Percentiles rank a stretch among this genome's conserved stretches.
Conservation (phyloP, 2,888 invertebrate species). For the Tenthredo notha region DNA sequence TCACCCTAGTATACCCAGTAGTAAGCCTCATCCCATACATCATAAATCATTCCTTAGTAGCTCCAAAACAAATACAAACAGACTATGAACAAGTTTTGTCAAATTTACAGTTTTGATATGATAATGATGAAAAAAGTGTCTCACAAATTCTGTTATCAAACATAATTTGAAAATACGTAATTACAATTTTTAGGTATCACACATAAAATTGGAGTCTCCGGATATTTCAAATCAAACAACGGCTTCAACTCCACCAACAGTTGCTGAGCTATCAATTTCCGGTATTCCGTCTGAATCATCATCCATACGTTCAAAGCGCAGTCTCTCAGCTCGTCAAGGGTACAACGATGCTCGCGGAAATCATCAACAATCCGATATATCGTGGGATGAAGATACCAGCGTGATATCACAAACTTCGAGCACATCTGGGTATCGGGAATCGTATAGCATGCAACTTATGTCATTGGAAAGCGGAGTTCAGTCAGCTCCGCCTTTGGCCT, state of each 20-base stretch:
- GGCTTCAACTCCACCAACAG: slow-evolving; percentile 62
- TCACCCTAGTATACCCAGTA: too few species aligned
- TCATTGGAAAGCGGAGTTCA: slow-evolving; percentile 80
- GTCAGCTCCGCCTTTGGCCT: slow-evolving; percentile 82
- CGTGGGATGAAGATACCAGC: slow-evolving; percentile 88
- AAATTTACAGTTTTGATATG: background rate
- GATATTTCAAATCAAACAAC: slow-evolving; percentile 63
- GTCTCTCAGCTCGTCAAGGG: slow-evolving; percentile 64
- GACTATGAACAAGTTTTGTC: background rate
- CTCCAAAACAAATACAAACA: background rate
- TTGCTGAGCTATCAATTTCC: slow-evolving; percentile 64
- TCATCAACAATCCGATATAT: slow-evolving; percentile 83
- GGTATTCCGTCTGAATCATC: slow-evolving; percentile 70
- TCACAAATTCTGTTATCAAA: background rate
- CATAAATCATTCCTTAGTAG: background rate
- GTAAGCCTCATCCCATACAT: background rate
- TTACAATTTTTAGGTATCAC: slow-evolving; percentile 76
- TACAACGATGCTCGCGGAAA: slow-evolving; percentile 57
- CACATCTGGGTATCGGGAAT: slow-evolving; percentile 90
- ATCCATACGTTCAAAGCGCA: slow-evolving; percentile 67
- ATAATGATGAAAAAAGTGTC: background rate
- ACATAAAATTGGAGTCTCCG: slow-evolving; percentile 78
- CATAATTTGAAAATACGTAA: background rate
- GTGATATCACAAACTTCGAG: slow-evolving; percentile 90
- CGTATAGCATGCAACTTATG: slow-evolving; percentile 83